These are phyloP conservation scores for Periphyllus acericola DNA, from an alignment of 2,888 invertebrate species.

Conservation along the genomic window DNA sequence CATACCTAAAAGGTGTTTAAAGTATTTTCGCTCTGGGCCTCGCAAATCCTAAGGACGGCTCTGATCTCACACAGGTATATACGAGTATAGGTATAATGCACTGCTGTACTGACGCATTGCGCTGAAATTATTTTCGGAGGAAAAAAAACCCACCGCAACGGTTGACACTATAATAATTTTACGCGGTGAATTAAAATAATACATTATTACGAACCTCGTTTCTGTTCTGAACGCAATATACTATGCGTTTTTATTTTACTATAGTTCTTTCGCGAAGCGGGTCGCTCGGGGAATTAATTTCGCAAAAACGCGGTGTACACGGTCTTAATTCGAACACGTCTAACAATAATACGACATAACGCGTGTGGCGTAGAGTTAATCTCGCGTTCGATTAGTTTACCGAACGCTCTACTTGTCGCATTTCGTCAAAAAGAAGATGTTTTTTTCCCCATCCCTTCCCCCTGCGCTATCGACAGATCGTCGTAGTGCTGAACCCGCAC, in stretches of 20 bases:
- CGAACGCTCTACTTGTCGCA: conserved; percentile 18
- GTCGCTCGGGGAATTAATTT: neutral
- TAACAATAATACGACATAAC: neutral
- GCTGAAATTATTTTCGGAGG: neutral
- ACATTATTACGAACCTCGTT: neutral
- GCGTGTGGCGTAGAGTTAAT: neutral
- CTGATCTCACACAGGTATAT: too few species aligned
- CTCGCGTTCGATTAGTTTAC: conserved; percentile 10
- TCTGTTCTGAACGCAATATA: neutral
- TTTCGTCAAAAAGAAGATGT: neutral
- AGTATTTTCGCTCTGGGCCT: too few species aligned
- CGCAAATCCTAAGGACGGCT: too few species aligned
- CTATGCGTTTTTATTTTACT: too few species aligned
- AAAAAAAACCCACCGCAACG: neutral
- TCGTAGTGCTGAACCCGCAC: too few species aligned
- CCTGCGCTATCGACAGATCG: too few species aligned
- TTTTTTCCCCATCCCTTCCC: too few species aligned
- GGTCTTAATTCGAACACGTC: neutral
- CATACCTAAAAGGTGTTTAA: too few species aligned
- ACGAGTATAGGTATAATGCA: too few species aligned
- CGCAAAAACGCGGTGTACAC: neutral
- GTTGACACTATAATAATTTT: neutral
- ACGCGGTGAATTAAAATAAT: neutral
- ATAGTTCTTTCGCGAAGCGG: neutral
- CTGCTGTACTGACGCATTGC: neutral